Evolutionary conservation across 2,797 vertebrate species (phyloP).

Genomic region (Anabas testudineus): DNA sequence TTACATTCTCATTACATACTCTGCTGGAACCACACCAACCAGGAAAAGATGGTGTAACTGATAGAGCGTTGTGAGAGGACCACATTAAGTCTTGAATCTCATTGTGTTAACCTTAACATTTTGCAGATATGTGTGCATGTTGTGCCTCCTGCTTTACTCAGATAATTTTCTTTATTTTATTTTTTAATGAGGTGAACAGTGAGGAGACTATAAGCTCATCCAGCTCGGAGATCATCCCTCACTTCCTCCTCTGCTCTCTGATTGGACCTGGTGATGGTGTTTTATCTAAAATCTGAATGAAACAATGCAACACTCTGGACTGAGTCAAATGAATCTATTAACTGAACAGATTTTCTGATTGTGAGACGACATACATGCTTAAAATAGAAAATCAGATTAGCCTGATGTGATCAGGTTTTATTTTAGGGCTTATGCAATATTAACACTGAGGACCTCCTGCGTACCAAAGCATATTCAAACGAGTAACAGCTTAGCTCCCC

Average conservation of each 20-base stretch:
- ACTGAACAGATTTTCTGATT: not conserved
- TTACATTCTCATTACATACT: not conserved
- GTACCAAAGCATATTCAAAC: conserved; percentile 1
- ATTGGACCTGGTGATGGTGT: conserved; percentile 11
- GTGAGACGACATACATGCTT: not conserved
- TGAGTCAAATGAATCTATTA: conserved; percentile 3
- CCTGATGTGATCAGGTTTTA: conserved; percentile 5
- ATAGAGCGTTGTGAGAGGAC: too few relatives aligned
- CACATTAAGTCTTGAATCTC: too few relatives aligned
- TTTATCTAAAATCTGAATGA: conserved; percentile 27
- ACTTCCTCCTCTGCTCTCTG: conserved; percentile 34
- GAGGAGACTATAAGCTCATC: conserved; percentile 29
- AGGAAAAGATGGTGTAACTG: too few relatives aligned
- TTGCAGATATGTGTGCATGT: too few relatives aligned
- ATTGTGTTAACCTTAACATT: too few relatives aligned
- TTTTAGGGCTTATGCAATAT: conserved; percentile 12
- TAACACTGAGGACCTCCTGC: not conserved
- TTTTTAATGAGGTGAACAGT: conserved; percentile 5
- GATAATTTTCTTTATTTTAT: not conserved
- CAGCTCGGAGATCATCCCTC: conserved; percentile 10
- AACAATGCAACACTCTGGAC: conserved; percentile 13
- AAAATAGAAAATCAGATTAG: conserved; percentile 19
- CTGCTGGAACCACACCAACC: not conserved
- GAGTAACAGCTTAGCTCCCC: not conserved
- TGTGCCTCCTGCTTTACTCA: too few relatives aligned